These are phyloP conservation scores for Sceloporus tristichus DNA, from an alignment of 2,113 vertebrate species.

Conservation along the genomic window DNA sequence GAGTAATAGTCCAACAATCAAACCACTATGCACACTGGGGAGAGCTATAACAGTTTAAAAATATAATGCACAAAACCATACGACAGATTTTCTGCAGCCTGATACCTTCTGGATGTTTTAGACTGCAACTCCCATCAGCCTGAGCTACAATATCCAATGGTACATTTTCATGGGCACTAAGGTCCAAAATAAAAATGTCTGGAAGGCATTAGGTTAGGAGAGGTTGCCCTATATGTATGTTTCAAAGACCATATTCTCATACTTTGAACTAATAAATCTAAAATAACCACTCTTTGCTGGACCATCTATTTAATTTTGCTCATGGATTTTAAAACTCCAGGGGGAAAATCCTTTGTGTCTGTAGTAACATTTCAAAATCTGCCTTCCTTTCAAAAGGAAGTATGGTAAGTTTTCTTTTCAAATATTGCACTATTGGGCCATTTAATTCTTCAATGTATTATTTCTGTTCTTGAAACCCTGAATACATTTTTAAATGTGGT, in stretches of 20 bases:
- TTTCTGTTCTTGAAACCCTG: background rate
- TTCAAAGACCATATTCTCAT: background rate
- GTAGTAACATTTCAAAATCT: background rate
- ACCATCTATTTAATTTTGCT: background rate
- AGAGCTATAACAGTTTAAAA: no score
- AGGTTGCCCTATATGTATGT: background rate
- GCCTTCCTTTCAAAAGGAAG: background rate
- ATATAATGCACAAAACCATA: background rate
- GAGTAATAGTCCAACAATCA: no score
- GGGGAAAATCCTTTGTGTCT: background rate
- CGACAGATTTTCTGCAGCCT: no score
- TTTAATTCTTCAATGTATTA: background rate
- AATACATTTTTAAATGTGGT: background rate
- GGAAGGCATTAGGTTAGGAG: background rate
- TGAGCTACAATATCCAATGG: no score
- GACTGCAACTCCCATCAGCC: no score
- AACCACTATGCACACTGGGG: no score
- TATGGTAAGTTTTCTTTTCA: background rate
- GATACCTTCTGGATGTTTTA: no score
- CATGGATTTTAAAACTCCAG: background rate
- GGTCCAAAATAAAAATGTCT: no score
- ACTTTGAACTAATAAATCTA: background rate
- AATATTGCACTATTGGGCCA: background rate
- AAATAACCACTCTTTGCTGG: background rate
- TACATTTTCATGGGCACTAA: no score